These are phyloP conservation scores for Morone saxatilis DNA, from an alignment of 2,113 vertebrate species.

Conservation along the genomic window DNA sequence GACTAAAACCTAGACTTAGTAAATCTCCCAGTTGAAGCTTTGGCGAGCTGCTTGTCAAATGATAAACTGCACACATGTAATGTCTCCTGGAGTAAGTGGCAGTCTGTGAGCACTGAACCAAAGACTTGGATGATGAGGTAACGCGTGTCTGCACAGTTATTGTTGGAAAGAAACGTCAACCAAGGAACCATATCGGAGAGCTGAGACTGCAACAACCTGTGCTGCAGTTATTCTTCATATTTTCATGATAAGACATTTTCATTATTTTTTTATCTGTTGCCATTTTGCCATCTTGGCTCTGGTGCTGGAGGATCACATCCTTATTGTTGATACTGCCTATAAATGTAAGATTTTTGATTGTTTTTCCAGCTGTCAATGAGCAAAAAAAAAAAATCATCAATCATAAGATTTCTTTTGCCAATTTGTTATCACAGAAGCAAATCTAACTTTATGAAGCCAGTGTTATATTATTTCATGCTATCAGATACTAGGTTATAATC, in stretches of 20 bases:
- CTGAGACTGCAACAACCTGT: neutral
- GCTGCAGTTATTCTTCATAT: neutral
- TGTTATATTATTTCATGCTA: too few relatives aligned
- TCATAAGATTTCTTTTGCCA: too few relatives aligned
- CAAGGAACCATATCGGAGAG: neutral
- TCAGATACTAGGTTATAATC: too few relatives aligned
- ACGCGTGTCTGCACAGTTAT: constrained; percentile 17
- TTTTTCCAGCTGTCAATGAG: too few relatives aligned
- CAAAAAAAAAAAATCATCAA: too few relatives aligned
- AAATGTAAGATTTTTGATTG: too few relatives aligned
- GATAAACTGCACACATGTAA: constrained; percentile 60
- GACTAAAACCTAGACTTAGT: constrained; percentile 34
- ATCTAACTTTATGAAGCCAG: too few relatives aligned
- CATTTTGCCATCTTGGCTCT: too few relatives aligned
- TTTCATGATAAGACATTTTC: neutral
- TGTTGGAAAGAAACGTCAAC: neutral
- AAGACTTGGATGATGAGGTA: constrained; percentile 39
- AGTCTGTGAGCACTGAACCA: constrained; percentile 23
- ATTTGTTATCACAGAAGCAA: too few relatives aligned
- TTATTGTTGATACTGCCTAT: neutral
- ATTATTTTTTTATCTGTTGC: neutral
- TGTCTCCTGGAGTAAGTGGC: constrained; percentile 55
- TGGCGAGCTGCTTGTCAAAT: constrained; percentile 39
- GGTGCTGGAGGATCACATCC: neutral
- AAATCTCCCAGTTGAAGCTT: constrained; percentile 43